Base-by-base conservation (phyloP, 1,140 invertebrate species). In the Hylyphantes graminicola region DNA sequence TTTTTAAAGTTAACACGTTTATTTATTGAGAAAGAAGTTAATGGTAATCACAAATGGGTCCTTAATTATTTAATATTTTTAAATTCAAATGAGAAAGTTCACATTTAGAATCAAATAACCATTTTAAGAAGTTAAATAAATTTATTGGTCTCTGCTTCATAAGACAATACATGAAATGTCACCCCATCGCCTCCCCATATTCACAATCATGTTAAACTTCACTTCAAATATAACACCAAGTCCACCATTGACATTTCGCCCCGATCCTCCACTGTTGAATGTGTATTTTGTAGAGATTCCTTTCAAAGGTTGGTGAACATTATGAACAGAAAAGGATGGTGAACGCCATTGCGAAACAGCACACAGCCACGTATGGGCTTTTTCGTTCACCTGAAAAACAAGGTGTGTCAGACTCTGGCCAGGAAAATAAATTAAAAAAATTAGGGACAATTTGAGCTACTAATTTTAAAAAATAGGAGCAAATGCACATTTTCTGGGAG, bases 321-420 rank as follows among this genome's bases (percentile, higher is more conserved):
- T 83, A 93, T 11, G 92, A 93, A 90, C 94, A 93, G 92, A 93
- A 93, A 10, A 93, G 87, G 65, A 92, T 90, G 85, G 90, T 91
- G 79, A 92, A 87, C 61, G 97, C 97, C 97, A 99, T 98, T 64
- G 94, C 90, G 54, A 99, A 87, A 90, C 98, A 99, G 88, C 94
- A 94, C 5, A 93, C 90, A 54, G 95, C 95, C 15, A 99, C 95
- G 91, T 96, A 99, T 0, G 97, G 96, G 89, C 97, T 99, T 90
- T 98, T 96, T 85, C 98, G 92, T 92, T 99, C 98, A 9, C 97
- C 90, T 90, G 85, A 50, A 87, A 87, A 74, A 72, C 64, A 86
- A 85, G 19, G 86, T n/a, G n/a, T n/a, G n/a, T n/a, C n/a, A n/a
- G n/a, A n/a, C n/a, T n/a, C n/a, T n/a, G n/a, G n/a, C n/a, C n/a